Evolutionary conservation across 2,797 vertebrate genomes (phyloP).

Genomic region (Cottoperca gobio): DNA sequence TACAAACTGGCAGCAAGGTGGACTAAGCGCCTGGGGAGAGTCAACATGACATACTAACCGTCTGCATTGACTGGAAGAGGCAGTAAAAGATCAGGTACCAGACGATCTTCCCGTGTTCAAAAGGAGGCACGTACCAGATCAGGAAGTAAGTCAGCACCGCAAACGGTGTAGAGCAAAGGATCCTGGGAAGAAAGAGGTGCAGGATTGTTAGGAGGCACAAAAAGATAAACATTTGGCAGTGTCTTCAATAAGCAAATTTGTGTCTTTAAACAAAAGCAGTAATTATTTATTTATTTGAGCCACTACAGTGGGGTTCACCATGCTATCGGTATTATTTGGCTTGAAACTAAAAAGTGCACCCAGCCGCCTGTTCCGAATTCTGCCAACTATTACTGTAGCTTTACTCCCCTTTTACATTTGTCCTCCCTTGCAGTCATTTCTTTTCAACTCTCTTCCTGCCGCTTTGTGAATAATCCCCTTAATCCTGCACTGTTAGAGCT

Average conservation of each 20-base stretch:
- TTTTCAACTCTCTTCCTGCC: constrained; percentile 31
- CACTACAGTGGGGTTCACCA: too few species aligned
- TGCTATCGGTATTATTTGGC: background rate
- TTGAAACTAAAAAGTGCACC: background rate
- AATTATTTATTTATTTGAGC: background rate
- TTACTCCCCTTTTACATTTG: constrained; percentile 18
- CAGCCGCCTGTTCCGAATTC: constrained; percentile 14
- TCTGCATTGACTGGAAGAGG: constrained; percentile 94
- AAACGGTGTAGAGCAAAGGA: constrained; percentile 91
- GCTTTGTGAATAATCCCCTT: constrained; percentile 67
- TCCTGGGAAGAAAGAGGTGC: constrained; percentile 80
- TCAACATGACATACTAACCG: constrained; percentile 83
- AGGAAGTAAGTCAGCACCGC: constrained; percentile 91
- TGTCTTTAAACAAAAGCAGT: background rate
- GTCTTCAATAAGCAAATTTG: background rate
- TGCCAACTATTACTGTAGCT: constrained; percentile 33
- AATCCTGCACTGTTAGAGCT: constrained; percentile 57
- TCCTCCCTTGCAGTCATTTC: constrained; percentile 22
- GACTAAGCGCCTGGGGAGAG: background rate
- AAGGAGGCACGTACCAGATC: constrained; percentile 93
- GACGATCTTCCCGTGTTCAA: constrained; percentile 86
- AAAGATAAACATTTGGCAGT: background rate
- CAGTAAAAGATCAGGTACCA: constrained; percentile 97
- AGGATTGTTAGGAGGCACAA: background rate
- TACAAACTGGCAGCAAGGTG: background rate